Evolutionary conservation across 2,113 vertebrate genomes (phyloP).

Genomic region (Cheilinus undulatus): DNA sequence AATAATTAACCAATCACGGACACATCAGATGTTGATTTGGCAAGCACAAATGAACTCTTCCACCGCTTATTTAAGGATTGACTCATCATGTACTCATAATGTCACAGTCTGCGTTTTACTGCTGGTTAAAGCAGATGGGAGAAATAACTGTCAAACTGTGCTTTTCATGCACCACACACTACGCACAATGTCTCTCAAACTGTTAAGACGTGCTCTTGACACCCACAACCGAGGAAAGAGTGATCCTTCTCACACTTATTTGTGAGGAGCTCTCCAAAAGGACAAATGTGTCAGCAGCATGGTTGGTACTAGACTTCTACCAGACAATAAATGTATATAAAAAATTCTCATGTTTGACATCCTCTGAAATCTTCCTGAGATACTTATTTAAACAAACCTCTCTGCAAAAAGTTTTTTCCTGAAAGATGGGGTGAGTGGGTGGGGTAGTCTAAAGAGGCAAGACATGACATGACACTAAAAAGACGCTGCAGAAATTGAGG

Average conservation of each 20-base stretch:
- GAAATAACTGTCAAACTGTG: conserved; percentile 17
- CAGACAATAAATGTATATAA: no score
- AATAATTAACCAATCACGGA: conserved; percentile 24
- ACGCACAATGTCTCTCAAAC: background rate
- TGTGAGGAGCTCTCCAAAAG: background rate
- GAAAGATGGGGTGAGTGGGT: no score
- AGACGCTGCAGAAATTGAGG: no score
- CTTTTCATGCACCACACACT: background rate
- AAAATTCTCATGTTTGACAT: no score
- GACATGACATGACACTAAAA: no score
- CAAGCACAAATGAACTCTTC: background rate
- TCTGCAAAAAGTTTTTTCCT: no score
- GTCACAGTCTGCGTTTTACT: conserved; percentile 37
- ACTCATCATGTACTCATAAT: conserved; percentile 42
- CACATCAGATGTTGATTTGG: conserved; percentile 34
- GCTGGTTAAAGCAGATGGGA: conserved; percentile 29
- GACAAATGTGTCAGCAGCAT: background rate
- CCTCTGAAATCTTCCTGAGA: no score
- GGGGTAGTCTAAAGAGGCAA: no score
- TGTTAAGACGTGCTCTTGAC: background rate
- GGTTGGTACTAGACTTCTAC: background rate
- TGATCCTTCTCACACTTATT: background rate
- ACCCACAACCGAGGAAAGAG: background rate
- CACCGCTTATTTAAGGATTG: conserved; percentile 31
- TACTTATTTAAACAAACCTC: no score